Conservation (phyloP, 2,113 vertebrate species). For the Mesitornis unicolor region DNA sequence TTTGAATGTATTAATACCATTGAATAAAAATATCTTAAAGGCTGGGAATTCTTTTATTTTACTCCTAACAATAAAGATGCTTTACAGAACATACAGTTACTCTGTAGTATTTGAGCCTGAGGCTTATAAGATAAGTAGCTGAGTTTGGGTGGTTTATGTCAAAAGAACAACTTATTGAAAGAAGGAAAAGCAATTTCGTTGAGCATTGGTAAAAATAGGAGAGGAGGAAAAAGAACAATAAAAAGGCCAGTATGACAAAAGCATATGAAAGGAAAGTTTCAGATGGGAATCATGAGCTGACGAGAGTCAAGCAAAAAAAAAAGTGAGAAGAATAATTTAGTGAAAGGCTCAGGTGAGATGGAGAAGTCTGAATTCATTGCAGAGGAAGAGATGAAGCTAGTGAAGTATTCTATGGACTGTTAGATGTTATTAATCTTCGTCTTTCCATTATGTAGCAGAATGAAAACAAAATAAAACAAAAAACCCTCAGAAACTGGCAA, state of each 20-base stretch:
- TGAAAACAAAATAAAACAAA: not conserved
- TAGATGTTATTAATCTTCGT: not conserved
- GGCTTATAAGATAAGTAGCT: not conserved
- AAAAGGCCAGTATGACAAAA: not conserved
- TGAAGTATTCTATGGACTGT: not conserved
- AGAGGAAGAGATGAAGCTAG: not conserved
- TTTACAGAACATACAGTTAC: not conserved
- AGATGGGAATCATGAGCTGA: not conserved
- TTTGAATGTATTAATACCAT: not conserved
- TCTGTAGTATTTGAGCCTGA: not conserved
- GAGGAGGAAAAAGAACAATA: not conserved
- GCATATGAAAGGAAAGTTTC: not conserved
- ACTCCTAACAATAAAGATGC: not conserved
- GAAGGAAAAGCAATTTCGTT: not conserved
- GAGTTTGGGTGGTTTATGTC: not conserved
- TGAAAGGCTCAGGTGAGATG: not conserved
- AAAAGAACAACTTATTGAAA: not conserved
- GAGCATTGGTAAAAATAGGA: not conserved
- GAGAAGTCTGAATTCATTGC: not conserved
- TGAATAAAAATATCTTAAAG: not conserved
- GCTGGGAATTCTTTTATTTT: not conserved
- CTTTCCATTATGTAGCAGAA: not conserved
- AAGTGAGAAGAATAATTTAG: not conserved
- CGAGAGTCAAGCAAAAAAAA: not conserved
- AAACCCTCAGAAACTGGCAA: not conserved